phyloP scores from a whole-genome alignment of 2,797 vertebrate genomes.

The Mus caroli region DNA sequence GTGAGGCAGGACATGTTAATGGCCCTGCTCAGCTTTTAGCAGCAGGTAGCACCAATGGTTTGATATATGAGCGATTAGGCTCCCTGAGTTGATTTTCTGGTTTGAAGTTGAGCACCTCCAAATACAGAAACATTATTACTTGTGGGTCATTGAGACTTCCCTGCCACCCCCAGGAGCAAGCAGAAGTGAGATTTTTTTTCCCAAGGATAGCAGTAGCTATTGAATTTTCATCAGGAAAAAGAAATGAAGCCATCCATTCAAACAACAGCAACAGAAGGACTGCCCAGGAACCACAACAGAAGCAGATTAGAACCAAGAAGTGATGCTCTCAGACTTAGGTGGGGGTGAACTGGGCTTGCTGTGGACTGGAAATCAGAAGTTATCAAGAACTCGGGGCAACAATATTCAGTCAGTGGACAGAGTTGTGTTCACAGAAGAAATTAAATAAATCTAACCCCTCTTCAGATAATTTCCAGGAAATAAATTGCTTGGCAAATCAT shows the following conservation, averaged over 20 bases:
- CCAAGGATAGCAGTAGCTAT: not conserved
- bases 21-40: not conserved
- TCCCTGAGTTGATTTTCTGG: constrained; percentile 38
- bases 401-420: not conserved
- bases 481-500: not conserved
- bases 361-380: not conserved
- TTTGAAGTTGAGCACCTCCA: constrained; percentile 22
- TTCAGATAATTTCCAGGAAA: constrained; percentile 30
- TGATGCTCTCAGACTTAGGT: not conserved
- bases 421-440: not conserved
- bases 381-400: not conserved
- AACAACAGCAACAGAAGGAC: not conserved
- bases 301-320: not conserved
- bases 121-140: not conserved
- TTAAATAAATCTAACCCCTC: not conserved
- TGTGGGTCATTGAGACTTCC: constrained; percentile 28
- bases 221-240: constrained; percentile 68
- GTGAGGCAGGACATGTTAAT: not conserved
- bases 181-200: constrained; percentile 40
- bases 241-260: constrained; percentile 52
- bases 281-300: not conserved
- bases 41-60: not conserved
- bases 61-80: not conserved
- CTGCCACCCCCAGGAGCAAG: not conserved
- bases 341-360: not conserved